Evolutionary conservation across 2,113 vertebrate species (phyloP).

Genomic region (Perca schrenkii): DNA sequence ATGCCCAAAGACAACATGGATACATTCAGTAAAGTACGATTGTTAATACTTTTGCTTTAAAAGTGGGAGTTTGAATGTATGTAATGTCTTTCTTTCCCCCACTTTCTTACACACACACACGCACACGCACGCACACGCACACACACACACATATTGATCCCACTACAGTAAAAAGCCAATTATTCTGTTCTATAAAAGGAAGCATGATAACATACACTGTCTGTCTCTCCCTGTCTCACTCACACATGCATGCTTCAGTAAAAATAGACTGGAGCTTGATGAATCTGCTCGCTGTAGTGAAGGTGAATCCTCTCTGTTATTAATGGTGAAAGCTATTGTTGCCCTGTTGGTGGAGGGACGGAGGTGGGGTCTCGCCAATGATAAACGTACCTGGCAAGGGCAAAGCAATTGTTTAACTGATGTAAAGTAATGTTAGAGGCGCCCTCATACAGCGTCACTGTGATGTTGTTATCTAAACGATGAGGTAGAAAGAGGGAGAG

Average conservation of each 20-base stretch:
- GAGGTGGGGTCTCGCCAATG: not conserved
- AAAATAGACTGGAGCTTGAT: conserved; percentile 31
- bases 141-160: not conserved
- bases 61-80: conserved; percentile 12
- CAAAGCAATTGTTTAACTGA: conserved; percentile 52
- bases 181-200: conserved; percentile 35
- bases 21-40: not conserved
- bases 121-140: not conserved
- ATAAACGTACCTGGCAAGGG: conserved; percentile 21
- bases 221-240: conserved; percentile 5
- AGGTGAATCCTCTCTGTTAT: conserved; percentile 16
- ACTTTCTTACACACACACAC: not conserved
- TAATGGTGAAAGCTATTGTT: conserved; percentile 32
- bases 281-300: not conserved
- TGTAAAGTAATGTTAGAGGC: conserved; percentile 27
- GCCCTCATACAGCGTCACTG: not conserved
- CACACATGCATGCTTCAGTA: conserved; percentile 15
- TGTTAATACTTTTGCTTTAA: conserved; percentile 5
- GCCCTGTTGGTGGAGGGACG: not conserved
- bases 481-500: not conserved
- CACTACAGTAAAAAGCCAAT: conserved; percentile 9
- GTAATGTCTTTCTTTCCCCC: not conserved
- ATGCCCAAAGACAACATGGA: not conserved
- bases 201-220: not conserved
- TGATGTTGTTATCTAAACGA: conserved; percentile 18